These are phyloP conservation scores for Phocoena phocoena DNA, from an alignment of 2,113 vertebrate genomes.

Conservation along the genomic window DNA sequence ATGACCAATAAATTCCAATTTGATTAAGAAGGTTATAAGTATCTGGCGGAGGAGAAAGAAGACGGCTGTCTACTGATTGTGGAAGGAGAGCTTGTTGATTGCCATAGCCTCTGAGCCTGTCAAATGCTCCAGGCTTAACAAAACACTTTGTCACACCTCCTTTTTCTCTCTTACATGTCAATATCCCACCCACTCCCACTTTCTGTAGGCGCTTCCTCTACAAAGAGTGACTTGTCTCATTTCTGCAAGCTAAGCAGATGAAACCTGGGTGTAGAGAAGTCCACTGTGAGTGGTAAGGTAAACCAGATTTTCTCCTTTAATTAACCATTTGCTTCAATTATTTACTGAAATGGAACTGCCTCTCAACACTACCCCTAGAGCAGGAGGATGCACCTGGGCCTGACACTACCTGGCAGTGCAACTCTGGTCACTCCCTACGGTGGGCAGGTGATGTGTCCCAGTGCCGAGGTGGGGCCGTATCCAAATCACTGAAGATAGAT, in stretches of 20 bases:
- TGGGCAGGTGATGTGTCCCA: background rate
- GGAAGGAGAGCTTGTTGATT: background rate
- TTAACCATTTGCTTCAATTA: background rate
- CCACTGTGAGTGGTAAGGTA: background rate
- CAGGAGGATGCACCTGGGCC: background rate
- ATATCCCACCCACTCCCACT: background rate
- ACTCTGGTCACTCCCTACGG: background rate
- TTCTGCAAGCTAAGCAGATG: conserved; percentile 26
- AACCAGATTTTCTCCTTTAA: background rate
- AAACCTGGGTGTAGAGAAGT: conserved; percentile 40
- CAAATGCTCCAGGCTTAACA: background rate
- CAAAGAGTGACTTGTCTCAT: background rate
- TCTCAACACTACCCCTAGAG: background rate
- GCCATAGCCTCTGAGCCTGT: background rate
- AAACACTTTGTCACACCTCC: background rate
- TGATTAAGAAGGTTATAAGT: conserved; percentile 76
- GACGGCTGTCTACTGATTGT: conserved; percentile 66
- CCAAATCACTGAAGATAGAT: background rate
- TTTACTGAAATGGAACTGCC: background rate
- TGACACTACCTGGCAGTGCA: background rate
- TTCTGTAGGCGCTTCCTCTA: background rate
- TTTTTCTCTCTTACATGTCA: conserved; percentile 42
- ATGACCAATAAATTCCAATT: conserved; percentile 70
- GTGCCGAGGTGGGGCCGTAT: background rate
- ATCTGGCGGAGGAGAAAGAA: conserved; percentile 30